A percentile compares a stretch with the other conserved stretches of the same genome.
Conservation (phyloP, 2,113 vertebrate genomes). For the Sebastes schlegelii region DNA sequence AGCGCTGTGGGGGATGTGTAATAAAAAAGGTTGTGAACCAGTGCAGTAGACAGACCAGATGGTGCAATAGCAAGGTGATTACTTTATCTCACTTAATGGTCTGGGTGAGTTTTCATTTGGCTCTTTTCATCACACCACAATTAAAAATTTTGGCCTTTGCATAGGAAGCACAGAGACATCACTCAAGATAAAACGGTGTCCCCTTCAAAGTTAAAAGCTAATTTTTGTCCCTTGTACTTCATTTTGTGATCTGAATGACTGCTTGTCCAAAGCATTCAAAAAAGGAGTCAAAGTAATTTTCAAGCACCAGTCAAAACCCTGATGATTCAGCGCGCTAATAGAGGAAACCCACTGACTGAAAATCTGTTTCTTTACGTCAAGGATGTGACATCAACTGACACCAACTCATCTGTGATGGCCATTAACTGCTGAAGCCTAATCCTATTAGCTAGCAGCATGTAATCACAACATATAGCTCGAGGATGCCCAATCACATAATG, state of each 20-base stretch:
- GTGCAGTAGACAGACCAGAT: conserved; percentile 1
- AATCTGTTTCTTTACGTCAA: conserved; percentile 20
- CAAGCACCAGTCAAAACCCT: conserved; percentile 30
- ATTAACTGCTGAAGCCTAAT: conserved; percentile 45
- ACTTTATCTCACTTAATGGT: neutral
- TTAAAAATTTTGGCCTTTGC: conserved; percentile 17
- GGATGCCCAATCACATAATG: conserved; percentile 15
- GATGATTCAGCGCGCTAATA: conserved; percentile 7
- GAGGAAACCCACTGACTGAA: conserved; percentile 3
- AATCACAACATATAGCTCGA: conserved; percentile 41
- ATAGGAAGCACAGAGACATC: neutral
- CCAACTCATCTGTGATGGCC: conserved; percentile 30
- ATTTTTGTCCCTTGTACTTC: conserved; percentile 16
- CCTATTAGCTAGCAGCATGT: conserved; percentile 18
- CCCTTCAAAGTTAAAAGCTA: conserved; percentile 2
- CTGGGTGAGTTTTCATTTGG: conserved; percentile 9
- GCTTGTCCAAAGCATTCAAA: conserved; percentile 18
- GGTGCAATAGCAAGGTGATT: neutral
- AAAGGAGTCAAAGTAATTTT: conserved; percentile 26
- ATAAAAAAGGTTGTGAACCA: neutral
- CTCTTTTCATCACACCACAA: neutral
- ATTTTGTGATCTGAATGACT: conserved; percentile 22
- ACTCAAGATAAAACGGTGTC: conserved; percentile 9
- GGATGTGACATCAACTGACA: conserved; percentile 18
- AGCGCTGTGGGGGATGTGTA: neutral